phyloP scores from a whole-genome alignment of 1,140 invertebrate genomes.

The Pseudomyrmex dendroicus region DNA sequence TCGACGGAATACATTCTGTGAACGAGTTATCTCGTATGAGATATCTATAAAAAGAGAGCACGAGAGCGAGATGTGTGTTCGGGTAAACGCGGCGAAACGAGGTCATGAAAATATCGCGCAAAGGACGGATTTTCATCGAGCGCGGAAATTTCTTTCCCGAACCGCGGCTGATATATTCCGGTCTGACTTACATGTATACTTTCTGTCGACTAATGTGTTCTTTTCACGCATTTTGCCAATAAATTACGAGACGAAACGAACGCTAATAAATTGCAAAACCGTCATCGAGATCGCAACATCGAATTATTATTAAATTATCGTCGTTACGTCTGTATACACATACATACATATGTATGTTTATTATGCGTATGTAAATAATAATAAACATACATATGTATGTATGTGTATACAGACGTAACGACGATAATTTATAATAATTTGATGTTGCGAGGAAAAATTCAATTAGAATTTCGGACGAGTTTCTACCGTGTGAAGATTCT shows the following conservation, averaged over 20 bases:
- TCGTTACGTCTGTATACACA: background rate
- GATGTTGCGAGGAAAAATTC: background rate
- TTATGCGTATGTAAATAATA: no score
- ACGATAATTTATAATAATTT: no score
- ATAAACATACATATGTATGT: no score
- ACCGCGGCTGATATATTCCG: background rate
- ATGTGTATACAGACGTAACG: no score
- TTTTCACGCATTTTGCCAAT: background rate
- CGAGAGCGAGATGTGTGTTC: conserved; percentile 7
- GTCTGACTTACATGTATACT: background rate
- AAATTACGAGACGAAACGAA: background rate
- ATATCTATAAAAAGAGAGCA: conserved; percentile 50
- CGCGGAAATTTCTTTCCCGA: background rate
- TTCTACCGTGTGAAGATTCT: background rate
- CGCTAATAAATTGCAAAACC: background rate
- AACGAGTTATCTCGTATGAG: conserved; percentile 39
- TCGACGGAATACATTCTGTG: conserved; percentile 28
- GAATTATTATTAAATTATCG: conserved; percentile 1
- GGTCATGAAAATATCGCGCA: conserved; percentile 29
- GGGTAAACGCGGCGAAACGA: conserved; percentile 27
- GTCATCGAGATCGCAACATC: background rate
- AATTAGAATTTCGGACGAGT: background rate
- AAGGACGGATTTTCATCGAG: background rate
- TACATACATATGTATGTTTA: no score
- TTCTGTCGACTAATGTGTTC: background rate